A percentile compares a stretch with the other conserved stretches of the same genome.
Evolutionary conservation across 2,797 vertebrate genomes (phyloP).

Genomic region (Molossus alvarezi): DNA sequence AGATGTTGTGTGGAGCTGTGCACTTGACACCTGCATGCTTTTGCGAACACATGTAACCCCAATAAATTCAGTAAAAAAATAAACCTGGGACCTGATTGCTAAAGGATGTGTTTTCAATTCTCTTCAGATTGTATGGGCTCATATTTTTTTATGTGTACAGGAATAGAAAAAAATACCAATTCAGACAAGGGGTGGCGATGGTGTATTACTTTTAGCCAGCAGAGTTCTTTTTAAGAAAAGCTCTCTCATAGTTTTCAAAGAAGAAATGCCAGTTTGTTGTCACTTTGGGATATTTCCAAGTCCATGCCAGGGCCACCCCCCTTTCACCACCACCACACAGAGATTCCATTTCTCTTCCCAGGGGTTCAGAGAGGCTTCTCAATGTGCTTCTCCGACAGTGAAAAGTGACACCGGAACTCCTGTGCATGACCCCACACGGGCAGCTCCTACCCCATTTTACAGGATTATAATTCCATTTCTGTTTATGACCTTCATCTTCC

Average conservation of each 20-base stretch:
- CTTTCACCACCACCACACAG: fast-evolving
- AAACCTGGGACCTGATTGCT: background rate
- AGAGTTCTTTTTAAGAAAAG: background rate
- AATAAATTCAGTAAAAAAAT: no score
- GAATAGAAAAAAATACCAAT: background rate
- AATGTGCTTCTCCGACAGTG: background rate
- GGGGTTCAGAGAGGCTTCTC: background rate
- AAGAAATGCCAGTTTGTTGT: background rate
- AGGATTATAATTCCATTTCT: background rate
- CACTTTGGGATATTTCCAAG: background rate
- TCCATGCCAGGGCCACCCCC: no score
- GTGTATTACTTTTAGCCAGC: background rate
- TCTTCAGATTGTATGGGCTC: background rate
- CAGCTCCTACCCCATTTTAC: background rate
- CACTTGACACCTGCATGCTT: no score
- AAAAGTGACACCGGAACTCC: background rate
- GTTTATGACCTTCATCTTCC: background rate
- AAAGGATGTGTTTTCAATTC: background rate
- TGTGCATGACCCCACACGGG: fast-evolving
- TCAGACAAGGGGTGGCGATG: background rate
- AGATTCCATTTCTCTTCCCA: background rate
- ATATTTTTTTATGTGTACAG: background rate
- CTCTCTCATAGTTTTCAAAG: background rate
- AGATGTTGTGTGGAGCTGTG: no score
- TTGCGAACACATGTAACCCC: no score